A percentile compares a stretch with the other conserved stretches of the same genome.
phyloP scores from a whole-genome alignment of 2,113 vertebrate species.

The Tupaia chinensis region DNA sequence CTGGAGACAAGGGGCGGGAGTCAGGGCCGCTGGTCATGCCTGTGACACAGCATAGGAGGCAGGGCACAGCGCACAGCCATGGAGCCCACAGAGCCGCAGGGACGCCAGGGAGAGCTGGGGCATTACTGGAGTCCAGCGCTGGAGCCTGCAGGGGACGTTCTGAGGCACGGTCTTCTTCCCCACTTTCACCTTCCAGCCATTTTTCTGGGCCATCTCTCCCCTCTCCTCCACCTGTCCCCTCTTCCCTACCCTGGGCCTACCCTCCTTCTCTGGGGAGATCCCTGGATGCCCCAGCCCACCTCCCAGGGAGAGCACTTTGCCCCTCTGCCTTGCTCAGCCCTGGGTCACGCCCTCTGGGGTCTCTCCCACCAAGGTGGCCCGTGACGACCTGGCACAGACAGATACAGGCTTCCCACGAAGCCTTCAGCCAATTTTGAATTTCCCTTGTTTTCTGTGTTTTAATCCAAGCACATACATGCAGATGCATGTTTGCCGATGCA shows the following conservation, averaged over 20 bases:
- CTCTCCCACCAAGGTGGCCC: not conserved
- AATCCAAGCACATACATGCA: not conserved
- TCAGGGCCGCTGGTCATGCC: too few species aligned
- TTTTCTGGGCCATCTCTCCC: not conserved
- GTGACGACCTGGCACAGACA: not conserved
- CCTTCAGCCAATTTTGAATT: not conserved
- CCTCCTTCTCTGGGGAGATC: not conserved
- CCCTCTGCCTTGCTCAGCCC: not conserved
- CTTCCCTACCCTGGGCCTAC: not conserved
- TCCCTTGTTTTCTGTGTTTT: not conserved
- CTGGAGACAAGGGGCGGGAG: not conserved
- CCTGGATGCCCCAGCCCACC: not conserved
- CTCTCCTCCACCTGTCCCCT: accelerated
- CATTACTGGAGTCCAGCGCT: too few species aligned
- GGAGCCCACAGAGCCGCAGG: too few species aligned
- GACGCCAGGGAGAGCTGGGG: too few species aligned
- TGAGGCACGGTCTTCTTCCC: not conserved
- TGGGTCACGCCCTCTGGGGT: not conserved
- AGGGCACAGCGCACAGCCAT: too few species aligned
- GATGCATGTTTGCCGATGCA: not conserved
- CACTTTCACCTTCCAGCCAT: not conserved
- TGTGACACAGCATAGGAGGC: too few species aligned
- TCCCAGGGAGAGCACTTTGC: not conserved
- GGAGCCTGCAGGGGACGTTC: too few species aligned
- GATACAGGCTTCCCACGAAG: not conserved